Evolutionary conservation across 1,140 invertebrate genomes (phyloP).

Genomic region (Lepidotrigona ventralis): DNA sequence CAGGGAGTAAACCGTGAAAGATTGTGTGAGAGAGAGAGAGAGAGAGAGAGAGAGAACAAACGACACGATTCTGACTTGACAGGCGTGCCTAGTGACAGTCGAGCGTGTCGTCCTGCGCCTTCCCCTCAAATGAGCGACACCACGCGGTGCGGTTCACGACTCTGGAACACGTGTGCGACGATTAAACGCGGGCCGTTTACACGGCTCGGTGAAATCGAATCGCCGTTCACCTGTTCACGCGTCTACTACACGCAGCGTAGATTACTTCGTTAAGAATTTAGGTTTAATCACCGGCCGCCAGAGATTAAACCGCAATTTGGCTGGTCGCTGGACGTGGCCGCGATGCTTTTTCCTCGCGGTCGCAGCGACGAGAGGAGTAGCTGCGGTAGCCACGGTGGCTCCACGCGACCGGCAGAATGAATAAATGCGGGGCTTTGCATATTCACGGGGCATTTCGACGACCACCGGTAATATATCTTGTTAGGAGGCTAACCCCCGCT

Average conservation of each 20-base stretch:
- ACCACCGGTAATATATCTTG: slow-evolving; percentile 27
- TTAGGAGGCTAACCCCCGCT: neutral
- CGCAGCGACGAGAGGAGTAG: no score
- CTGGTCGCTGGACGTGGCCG: neutral
- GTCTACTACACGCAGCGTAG: neutral
- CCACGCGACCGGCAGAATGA: neutral
- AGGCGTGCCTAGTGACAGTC: slow-evolving; percentile 36
- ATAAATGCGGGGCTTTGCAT: slow-evolving; percentile 25
- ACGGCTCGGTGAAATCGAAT: slow-evolving; percentile 6
- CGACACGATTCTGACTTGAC: slow-evolving; percentile 54
- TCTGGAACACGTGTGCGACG: neutral
- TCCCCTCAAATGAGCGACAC: slow-evolving; percentile 39
- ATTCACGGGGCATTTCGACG: slow-evolving; percentile 24
- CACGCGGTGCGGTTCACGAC: slow-evolving; percentile 21
- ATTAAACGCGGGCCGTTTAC: slow-evolving; percentile 39
- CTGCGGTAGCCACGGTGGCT: neutral
- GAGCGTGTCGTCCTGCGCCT: slow-evolving; percentile 22
- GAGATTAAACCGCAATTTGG: neutral
- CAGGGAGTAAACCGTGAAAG: slow-evolving; percentile 48
- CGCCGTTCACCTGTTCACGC: neutral
- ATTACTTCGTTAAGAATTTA: slow-evolving; percentile 23
- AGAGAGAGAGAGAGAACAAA: slow-evolving; percentile 53
- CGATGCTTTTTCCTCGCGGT: neutral
- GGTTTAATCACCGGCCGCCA: neutral
- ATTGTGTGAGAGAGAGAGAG: neutral